These are phyloP conservation scores for Cacoxenus indagator DNA, from an alignment of 2,888 invertebrate genomes.

Conservation along the genomic window DNA sequence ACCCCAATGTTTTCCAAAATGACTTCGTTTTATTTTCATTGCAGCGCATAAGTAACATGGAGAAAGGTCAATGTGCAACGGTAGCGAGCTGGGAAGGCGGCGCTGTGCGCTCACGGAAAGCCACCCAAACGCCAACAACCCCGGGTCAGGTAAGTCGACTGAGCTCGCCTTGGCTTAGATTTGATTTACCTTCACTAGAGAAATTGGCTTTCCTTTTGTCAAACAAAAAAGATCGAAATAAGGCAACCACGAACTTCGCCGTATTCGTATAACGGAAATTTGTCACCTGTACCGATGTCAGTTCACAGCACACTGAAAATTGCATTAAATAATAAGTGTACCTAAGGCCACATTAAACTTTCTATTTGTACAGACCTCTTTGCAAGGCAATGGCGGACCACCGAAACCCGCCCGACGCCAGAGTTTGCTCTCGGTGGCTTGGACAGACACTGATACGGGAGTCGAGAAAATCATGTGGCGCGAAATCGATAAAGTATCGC, in stretches of 20 bases:
- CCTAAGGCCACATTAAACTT: neutral
- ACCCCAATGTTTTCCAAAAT: slow-evolving; percentile 25
- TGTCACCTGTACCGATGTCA: neutral
- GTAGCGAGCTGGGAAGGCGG: slow-evolving; percentile 78
- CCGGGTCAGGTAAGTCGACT: slow-evolving; percentile 67
- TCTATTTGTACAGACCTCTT: slow-evolving; percentile 59
- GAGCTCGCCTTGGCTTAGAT: slow-evolving; percentile 33
- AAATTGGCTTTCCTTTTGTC: too few relatives aligned
- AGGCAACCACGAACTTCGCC: neutral
- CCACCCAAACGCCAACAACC: slow-evolving; percentile 70
- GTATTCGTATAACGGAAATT: neutral
- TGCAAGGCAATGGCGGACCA: slow-evolving; percentile 71
- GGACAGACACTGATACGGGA: slow-evolving; percentile 78
- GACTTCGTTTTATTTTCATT: slow-evolving; percentile 12
- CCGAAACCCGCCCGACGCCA: slow-evolving; percentile 70
- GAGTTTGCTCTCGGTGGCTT: slow-evolving; percentile 74
- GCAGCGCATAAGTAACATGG: slow-evolving; percentile 76
- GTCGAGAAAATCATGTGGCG: slow-evolving; percentile 83
- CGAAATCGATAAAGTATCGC: slow-evolving; percentile 83
- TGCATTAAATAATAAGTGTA: neutral
- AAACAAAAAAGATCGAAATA: too few relatives aligned
- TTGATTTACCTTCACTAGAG: slow-evolving; percentile 13
- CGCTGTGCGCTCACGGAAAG: slow-evolving; percentile 76
- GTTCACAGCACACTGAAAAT: neutral
- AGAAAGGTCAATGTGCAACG: slow-evolving; percentile 78